phyloP scores from a whole-genome alignment of 2,888 invertebrate genomes.

The Eulithis testata region DNA sequence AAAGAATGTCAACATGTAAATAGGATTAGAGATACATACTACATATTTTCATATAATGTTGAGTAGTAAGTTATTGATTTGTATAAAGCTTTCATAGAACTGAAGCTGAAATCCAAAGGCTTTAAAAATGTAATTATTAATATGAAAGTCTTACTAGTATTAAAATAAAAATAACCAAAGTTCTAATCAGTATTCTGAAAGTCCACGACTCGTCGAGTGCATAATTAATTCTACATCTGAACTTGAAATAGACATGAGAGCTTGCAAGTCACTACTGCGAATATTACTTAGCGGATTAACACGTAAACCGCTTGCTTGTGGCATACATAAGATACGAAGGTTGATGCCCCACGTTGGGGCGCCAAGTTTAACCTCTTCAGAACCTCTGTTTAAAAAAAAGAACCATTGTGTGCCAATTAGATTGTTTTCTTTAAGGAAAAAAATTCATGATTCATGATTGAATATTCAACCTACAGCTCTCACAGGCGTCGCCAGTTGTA shows the following conservation, averaged over 20 bases:
- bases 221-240: neutral
- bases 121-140: no score
- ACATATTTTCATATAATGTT: conserved; percentile 11
- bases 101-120: no score
- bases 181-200: neutral
- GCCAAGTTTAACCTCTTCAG: neutral
- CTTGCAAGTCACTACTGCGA: neutral
- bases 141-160: no score
- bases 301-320: neutral
- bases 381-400: neutral
- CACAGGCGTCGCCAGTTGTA: neutral
- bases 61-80: neutral
- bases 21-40: conserved; percentile 18
- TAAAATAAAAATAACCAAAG: neutral
- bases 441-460: neutral
- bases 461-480: neutral
- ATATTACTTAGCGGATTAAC: neutral
- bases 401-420: neutral
- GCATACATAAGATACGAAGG: neutral
- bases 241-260: neutral
- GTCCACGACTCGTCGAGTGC: neutral
- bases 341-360: conserved; percentile 9
- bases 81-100: no score
- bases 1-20: conserved; percentile 30
- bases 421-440: no score